Percentiles rank a stretch among this genome's conserved stretches.
phyloP scores from a whole-genome alignment of 2,797 vertebrate species.

The Sarcoramphus papa region DNA sequence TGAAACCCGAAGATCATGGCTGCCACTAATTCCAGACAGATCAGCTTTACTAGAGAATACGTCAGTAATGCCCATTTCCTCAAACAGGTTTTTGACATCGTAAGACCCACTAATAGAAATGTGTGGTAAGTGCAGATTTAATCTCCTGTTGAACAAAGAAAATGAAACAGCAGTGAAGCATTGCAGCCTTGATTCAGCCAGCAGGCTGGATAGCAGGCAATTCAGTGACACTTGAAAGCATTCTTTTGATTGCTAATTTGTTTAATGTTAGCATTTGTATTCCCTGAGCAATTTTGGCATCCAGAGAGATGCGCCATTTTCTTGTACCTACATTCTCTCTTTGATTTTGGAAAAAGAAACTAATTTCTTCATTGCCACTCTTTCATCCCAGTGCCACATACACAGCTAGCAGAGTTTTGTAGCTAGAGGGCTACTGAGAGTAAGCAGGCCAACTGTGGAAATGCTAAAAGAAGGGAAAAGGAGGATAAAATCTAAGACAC shows the following conservation, averaged over 20 bases:
- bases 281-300: neutral
- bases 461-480: neutral
- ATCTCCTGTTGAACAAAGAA: slow-evolving; percentile 29
- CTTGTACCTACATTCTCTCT: neutral
- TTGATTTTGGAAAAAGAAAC: neutral
- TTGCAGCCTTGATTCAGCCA: neutral
- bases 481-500: neutral
- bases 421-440: neutral
- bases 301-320: neutral
- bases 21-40: slow-evolving; percentile 43
- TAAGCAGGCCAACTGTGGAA: neutral
- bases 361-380: neutral
- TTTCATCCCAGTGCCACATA: neutral
- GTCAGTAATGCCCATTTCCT: slow-evolving; percentile 48
- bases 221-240: neutral
- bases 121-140: slow-evolving; percentile 31
- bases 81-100: neutral
- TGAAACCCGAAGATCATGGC: neutral
- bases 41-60: slow-evolving; percentile 40
- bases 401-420: neutral
- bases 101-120: slow-evolving; percentile 43
- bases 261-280: neutral
- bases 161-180: neutral
- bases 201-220: neutral
- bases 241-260: neutral